These are phyloP conservation scores for Lucilia sericata DNA, from an alignment of 1,140 invertebrate genomes.

Conservation along the genomic window DNA sequence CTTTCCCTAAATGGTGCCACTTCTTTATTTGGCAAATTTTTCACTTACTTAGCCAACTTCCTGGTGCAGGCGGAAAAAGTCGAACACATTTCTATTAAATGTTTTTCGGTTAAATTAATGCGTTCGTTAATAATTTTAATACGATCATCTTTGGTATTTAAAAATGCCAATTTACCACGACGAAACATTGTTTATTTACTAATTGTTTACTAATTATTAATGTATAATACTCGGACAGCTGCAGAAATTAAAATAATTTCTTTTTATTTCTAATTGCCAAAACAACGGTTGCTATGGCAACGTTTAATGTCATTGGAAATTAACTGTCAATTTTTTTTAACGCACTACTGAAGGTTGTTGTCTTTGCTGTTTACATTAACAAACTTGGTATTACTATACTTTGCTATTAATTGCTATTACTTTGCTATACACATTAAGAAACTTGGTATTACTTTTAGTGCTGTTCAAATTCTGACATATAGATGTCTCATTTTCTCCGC, in stretches of 20 bases:
- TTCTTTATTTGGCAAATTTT: not conserved
- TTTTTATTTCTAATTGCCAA: not conserved
- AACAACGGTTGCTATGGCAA: conserved; percentile 22
- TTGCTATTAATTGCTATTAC: no score
- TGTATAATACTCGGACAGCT: not conserved
- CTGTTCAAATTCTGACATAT: not conserved
- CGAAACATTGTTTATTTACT: conserved; percentile 58
- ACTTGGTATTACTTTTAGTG: not conserved
- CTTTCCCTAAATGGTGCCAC: no score
- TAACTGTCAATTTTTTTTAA: not conserved
- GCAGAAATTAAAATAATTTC: not conserved
- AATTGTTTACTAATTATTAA: not conserved
- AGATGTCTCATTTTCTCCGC: not conserved
- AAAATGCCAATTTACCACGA: conserved; percentile 60
- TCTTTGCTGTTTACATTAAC: not conserved
- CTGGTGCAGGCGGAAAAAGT: conserved; percentile 76
- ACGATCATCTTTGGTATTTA: conserved; percentile 64
- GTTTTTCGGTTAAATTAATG: conserved; percentile 76
- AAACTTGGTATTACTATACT: no score
- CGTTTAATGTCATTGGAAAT: not conserved
- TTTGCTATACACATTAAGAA: no score
- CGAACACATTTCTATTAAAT: conserved; percentile 77
- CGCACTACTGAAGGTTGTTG: not conserved
- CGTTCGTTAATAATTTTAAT: conserved; percentile 76
- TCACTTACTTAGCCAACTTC: conserved; percentile 75